Evolutionary conservation across 2,888 invertebrate genomes (phyloP).

Genomic region (Drosophila anomelani): DNA sequence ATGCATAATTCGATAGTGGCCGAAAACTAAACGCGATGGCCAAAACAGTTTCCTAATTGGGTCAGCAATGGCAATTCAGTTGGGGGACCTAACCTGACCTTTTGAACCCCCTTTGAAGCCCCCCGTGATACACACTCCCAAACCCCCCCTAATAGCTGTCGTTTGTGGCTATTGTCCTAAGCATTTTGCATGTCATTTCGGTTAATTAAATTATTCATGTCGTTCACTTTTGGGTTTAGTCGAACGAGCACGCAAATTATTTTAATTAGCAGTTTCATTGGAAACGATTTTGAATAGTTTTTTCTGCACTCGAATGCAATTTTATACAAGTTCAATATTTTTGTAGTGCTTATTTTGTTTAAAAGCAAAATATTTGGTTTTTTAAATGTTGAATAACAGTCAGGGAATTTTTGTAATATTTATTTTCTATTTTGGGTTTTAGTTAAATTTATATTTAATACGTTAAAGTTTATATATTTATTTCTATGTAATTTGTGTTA

Average conservation of each 20-base stretch:
- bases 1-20: conserved; percentile 62
- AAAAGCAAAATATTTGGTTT: background rate
- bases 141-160: conserved; percentile 17
- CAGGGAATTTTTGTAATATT: background rate
- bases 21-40: conserved; percentile 39
- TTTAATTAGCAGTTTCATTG: conserved; percentile 70
- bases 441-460: background rate
- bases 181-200: conserved; percentile 59
- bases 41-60: conserved; percentile 47
- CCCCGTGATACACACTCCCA: background rate
- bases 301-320: conserved; percentile 1
- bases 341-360: background rate
- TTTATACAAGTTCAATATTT: background rate
- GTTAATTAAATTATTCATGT: conserved; percentile 77
- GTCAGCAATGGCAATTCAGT: conserved; percentile 41
- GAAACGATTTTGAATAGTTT: conserved; percentile 4
- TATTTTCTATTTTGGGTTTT: too few species aligned
- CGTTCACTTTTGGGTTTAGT: conserved; percentile 38
- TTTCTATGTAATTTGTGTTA: background rate
- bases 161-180: conserved; percentile 35
- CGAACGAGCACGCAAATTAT: conserved; percentile 33
- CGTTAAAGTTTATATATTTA: background rate
- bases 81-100: background rate
- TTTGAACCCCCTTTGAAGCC: background rate
- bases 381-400: background rate